Evolutionary conservation across 1,140 invertebrate species (phyloP).

Genomic region (Apis cerana): DNA sequence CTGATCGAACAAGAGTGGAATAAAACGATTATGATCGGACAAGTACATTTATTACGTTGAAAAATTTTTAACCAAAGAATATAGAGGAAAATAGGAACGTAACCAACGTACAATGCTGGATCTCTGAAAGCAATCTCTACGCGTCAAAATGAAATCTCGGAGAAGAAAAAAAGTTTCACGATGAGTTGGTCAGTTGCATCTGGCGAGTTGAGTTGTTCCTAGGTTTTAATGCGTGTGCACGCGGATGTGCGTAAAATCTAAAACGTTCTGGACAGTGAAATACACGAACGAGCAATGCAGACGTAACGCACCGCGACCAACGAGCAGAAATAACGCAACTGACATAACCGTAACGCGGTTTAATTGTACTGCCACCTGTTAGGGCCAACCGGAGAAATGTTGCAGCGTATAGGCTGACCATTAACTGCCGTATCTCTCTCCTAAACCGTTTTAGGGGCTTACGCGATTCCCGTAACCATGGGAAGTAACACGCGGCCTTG

Average conservation of each 20-base stretch:
- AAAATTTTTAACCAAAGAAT: not conserved
- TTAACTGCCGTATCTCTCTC: conserved; percentile 64
- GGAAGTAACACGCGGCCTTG: conserved; percentile 32
- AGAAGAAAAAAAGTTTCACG: not conserved
- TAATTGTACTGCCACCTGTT: conserved; percentile 78
- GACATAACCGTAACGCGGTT: conserved; percentile 76
- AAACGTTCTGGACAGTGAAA: conserved; percentile 24
- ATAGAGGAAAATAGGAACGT: not conserved
- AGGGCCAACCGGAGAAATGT: conserved; percentile 62
- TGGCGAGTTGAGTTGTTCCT: conserved; percentile 5
- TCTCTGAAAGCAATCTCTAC: not conserved
- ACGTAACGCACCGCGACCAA: conserved; percentile 52
- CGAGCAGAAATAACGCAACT: conserved; percentile 61
- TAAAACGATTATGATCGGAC: no score
- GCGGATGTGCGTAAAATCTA: conserved; percentile 15
- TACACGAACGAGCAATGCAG: conserved; percentile 32
- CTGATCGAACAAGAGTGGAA: no score
- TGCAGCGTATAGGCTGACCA: conserved; percentile 66
- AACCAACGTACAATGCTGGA: fast-evolving
- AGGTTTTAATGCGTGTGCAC: not conserved
- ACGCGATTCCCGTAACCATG: not conserved
- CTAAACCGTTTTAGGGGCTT: conserved; percentile 42
- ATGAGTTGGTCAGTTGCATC: not conserved
- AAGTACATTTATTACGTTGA: no score
- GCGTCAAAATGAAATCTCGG: not conserved